phyloP scores from a whole-genome alignment of 1,140 invertebrate species.

The Saccostrea glomerata region DNA sequence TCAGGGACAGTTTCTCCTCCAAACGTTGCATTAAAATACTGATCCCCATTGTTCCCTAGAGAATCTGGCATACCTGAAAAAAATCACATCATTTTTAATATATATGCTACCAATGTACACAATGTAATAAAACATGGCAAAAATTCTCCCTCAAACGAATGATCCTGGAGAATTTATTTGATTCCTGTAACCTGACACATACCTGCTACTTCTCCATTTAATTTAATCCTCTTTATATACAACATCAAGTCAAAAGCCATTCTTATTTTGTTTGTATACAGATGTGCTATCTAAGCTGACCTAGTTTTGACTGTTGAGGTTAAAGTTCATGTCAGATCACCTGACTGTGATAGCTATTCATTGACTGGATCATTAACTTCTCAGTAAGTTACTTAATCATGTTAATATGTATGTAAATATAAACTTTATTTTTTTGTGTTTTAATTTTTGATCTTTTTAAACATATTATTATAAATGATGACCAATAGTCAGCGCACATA shows the following conservation, averaged over 20 bases:
- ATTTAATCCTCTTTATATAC: not conserved
- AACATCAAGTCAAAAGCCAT: conserved; percentile 21
- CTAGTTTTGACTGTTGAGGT: not conserved
- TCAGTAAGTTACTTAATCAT: not conserved
- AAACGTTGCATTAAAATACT: conserved; percentile 77
- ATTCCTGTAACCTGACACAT: not conserved
- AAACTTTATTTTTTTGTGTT: no score
- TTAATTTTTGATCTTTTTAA: no score
- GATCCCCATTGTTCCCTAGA: conserved; percentile 74
- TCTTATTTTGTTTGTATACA: not conserved
- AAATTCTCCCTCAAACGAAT: not conserved
- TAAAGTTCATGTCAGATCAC: conserved; percentile 13
- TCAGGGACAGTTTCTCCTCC: conserved; percentile 63
- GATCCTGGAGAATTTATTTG: not conserved
- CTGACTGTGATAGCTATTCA: conserved; percentile 5
- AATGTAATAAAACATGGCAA: no score
- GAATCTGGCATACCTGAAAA: conserved; percentile 60
- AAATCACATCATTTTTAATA: conserved; percentile 12
- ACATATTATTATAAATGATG: no score
- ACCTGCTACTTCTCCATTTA: not conserved
- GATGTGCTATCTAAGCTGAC: not conserved
- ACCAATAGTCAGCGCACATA: no score
- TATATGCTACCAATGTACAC: no score
- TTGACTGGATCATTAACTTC: not conserved
- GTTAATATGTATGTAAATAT: not conserved